Evolutionary conservation across 2,888 invertebrate genomes (phyloP).

Genomic region (Diaprepes abbreviatus): DNA sequence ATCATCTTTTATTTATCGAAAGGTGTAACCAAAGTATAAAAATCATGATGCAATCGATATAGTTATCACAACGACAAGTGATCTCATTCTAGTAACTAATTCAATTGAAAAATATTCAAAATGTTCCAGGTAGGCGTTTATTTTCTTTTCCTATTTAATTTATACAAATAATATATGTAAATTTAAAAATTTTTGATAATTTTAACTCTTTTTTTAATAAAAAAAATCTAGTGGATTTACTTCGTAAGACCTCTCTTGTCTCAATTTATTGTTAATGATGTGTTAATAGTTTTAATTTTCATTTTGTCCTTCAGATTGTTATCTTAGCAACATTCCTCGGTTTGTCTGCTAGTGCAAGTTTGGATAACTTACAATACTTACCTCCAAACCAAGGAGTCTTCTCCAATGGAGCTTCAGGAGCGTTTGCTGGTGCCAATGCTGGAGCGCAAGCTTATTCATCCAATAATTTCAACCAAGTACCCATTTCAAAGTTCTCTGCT

Average conservation of each 20-base stretch:
- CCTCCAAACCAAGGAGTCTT: conserved; percentile 42
- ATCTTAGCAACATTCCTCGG: conserved; percentile 53
- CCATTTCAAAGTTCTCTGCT: conserved; percentile 56
- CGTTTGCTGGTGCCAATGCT: conserved; percentile 19
- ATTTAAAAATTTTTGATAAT: too few species aligned
- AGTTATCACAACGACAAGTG: not conserved
- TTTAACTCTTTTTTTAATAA: too few species aligned
- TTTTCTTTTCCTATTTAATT: too few species aligned
- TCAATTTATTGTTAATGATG: too few species aligned
- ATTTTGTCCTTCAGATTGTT: conserved; percentile 50
- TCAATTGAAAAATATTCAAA: not conserved
- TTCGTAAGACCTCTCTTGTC: too few species aligned
- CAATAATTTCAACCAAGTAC: conserved; percentile 41
- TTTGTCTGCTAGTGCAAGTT: conserved; percentile 52
- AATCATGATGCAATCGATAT: not conserved
- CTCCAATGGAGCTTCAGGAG: conserved; percentile 16
- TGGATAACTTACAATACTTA: conserved; percentile 51
- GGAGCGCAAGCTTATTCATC: conserved; percentile 2
- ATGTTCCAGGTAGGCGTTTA: conserved; percentile 12
- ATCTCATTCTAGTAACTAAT: conserved; percentile 11
- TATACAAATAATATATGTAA: too few species aligned
- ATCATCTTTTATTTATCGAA: conserved; percentile 15
- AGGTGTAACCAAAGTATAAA: conserved; percentile 10
- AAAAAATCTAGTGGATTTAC: too few species aligned
- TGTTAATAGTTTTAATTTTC: too few species aligned